phyloP scores from a whole-genome alignment of 2,888 invertebrate species.

The Beris chalybata region DNA sequence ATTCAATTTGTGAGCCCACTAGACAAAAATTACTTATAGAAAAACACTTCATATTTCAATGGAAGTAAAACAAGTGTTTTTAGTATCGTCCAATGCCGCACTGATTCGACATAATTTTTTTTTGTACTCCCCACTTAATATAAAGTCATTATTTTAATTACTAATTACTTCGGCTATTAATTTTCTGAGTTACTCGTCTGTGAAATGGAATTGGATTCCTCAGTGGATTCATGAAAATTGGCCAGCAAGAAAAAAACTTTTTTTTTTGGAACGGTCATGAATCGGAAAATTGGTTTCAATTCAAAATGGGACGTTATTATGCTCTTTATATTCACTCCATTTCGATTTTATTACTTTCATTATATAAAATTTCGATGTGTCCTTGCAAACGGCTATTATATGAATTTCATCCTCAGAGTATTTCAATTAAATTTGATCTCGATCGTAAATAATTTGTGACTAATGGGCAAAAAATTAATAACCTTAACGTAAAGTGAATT shows the following conservation, averaged over 20 bases:
- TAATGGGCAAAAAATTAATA: no score
- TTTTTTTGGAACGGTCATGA: constrained; percentile 17
- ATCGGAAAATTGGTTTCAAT: constrained; percentile 26
- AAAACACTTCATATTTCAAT: no score
- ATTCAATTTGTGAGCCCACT: background rate
- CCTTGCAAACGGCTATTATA: no score
- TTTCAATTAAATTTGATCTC: no score
- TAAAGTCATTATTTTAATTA: constrained; percentile 24
- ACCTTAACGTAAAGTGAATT: no score
- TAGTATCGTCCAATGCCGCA: background rate
- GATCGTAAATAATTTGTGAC: no score
- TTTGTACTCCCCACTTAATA: background rate
- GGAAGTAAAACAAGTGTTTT: background rate
- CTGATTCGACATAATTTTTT: background rate
- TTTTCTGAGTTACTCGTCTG: constrained; percentile 23
- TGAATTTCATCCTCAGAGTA: no score
- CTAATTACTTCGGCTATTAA: constrained; percentile 26
- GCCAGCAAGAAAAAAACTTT: constrained; percentile 6
- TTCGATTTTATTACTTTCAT: no score
- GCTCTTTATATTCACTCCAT: background rate
- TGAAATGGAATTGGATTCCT: constrained; percentile 21
- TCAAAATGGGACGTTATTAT: constrained; percentile 16
- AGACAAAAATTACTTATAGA: no score
- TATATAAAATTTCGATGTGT: no score
- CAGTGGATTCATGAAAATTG: constrained; percentile 15